These are phyloP conservation scores for Chelonus formosanus DNA, from an alignment of 2,888 invertebrate species.

Conservation along the genomic window DNA sequence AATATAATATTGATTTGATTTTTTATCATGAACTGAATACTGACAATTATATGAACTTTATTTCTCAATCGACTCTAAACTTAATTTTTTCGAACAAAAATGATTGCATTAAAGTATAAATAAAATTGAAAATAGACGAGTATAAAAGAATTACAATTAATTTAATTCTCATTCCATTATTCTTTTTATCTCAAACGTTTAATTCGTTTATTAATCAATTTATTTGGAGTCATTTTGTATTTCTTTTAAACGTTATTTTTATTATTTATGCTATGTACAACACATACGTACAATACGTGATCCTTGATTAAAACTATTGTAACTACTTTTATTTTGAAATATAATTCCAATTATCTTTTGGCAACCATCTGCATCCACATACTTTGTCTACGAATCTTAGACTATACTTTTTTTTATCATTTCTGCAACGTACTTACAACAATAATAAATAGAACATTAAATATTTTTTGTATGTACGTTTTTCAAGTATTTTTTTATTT, in stretches of 20 bases:
- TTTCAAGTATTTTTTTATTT: slow-evolving; percentile 39
- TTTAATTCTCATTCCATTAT: too few relatives aligned
- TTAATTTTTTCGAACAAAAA: too few relatives aligned
- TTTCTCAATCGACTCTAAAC: too few relatives aligned
- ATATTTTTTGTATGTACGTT: slow-evolving; percentile 36
- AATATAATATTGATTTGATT: too few relatives aligned
- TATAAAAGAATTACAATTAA: too few relatives aligned
- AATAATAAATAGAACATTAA: slow-evolving; percentile 21
- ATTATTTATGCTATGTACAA: slow-evolving; percentile 64
- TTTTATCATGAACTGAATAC: too few relatives aligned
- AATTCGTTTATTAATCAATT: too few relatives aligned
- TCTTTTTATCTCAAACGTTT: too few relatives aligned
- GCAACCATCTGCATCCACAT: slow-evolving; percentile 29
- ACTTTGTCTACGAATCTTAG: slow-evolving; percentile 35
- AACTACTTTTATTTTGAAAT: slow-evolving; percentile 46
- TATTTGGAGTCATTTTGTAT: background rate
- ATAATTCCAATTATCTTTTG: slow-evolving; percentile 43
- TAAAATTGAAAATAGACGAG: too few relatives aligned
- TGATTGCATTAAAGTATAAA: too few relatives aligned
- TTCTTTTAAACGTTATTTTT: slow-evolving; percentile 63
- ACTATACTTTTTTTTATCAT: slow-evolving; percentile 33
- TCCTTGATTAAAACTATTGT: slow-evolving; percentile 57
- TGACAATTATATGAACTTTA: too few relatives aligned
- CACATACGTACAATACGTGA: slow-evolving; percentile 65
- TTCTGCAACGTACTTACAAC: slow-evolving; percentile 17